Conservation (phyloP, 2,888 invertebrate species). For the Plebejus argus region DNA sequence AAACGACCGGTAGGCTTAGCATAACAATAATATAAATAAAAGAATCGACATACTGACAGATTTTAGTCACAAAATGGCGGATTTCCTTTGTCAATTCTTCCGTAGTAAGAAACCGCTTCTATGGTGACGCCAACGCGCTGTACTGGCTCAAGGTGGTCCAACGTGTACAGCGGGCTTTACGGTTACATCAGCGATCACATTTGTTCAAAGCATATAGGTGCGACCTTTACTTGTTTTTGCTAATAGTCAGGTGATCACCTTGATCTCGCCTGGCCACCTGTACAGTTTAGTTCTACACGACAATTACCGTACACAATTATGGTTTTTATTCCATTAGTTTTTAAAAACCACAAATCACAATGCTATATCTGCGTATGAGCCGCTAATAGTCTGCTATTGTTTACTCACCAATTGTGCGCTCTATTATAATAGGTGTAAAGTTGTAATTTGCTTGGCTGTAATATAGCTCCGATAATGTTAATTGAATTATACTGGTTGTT, state of each 20-base stretch:
- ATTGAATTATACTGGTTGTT: slow-evolving; percentile 4
- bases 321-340: background rate
- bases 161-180: background rate
- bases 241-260: slow-evolving; percentile 29
- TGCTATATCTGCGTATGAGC: background rate
- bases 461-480: slow-evolving; percentile 1
- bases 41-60: too few species aligned
- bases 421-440: slow-evolving; percentile 2
- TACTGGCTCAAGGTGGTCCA: too few species aligned
- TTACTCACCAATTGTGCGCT: background rate
- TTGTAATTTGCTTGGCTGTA: background rate
- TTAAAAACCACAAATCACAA: background rate
- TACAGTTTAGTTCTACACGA: slow-evolving; percentile 21
- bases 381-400: background rate
- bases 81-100: too few species aligned
- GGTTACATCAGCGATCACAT: background rate
- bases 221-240: slow-evolving; percentile 32
- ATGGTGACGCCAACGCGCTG: too few species aligned
- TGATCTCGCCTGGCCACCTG: slow-evolving; percentile 30
- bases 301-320: slow-evolving; percentile 12
- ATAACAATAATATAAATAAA: too few species aligned
- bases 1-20: too few species aligned
- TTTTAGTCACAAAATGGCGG: too few species aligned
- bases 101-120: too few species aligned
- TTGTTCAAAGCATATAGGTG: background rate